Evolutionary conservation across 2,797 vertebrate genomes (phyloP).

Genomic region (Hydrophis major): DNA sequence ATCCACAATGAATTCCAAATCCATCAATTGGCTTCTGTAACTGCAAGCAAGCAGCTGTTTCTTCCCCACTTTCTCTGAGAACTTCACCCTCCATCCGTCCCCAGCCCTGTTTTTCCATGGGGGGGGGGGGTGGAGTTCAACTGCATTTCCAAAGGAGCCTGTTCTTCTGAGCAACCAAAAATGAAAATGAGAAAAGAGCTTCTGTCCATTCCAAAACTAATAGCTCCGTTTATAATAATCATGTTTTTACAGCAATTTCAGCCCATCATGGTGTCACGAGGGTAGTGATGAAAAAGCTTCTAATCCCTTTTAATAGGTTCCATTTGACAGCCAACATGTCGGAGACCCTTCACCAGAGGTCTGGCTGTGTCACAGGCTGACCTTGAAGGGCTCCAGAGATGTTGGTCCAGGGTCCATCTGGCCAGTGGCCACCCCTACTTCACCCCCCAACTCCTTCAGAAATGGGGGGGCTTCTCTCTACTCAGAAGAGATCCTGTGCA

Average conservation of each 20-base stretch:
- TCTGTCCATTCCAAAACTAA: conserved; percentile 65
- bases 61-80: neutral
- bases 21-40: neutral
- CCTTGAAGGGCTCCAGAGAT: conserved; percentile 41
- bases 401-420: conserved; percentile 54
- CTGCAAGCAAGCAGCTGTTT: neutral
- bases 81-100: neutral
- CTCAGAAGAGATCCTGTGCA: neutral
- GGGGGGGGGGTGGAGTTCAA: rapidly evolving
- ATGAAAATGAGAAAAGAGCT: conserved; percentile 59
- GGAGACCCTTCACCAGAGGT: conserved; percentile 51
- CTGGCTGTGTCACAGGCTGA: conserved; percentile 41
- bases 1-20: neutral
- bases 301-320: conserved; percentile 69
- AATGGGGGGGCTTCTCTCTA: neutral
- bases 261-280: conserved; percentile 63
- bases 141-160: neutral
- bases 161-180: neutral
- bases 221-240: conserved; percentile 69
- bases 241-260: conserved; percentile 70
- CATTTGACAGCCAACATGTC: conserved; percentile 67
- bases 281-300: conserved; percentile 61
- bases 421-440: neutral
- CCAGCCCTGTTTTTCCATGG: neutral
- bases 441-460: neutral